phyloP scores from a whole-genome alignment of 2,888 invertebrate genomes.

The Graphium colonna region DNA sequence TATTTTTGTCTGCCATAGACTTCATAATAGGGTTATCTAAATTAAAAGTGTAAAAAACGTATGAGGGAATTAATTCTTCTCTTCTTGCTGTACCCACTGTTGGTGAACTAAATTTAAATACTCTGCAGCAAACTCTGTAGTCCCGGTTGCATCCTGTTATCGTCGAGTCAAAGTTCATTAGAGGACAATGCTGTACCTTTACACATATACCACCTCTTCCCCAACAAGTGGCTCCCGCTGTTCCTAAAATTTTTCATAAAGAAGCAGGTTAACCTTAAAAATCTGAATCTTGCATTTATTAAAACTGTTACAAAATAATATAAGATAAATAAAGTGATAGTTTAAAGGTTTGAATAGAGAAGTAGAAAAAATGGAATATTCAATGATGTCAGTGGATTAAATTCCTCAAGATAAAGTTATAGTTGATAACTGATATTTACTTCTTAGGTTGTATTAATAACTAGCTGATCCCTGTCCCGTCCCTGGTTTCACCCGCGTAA shows the following conservation, averaged over 20 bases:
- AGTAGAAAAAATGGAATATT: too few relatives aligned
- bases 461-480: too few relatives aligned
- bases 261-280: neutral
- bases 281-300: neutral
- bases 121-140: constrained; percentile 48
- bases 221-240: constrained; percentile 46
- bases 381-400: too few relatives aligned
- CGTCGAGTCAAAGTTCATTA: constrained; percentile 36
- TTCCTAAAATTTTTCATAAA: constrained; percentile 1
- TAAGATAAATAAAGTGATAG: neutral
- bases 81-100: constrained; percentile 32
- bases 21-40: constrained; percentile 29
- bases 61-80: neutral
- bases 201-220: constrained; percentile 52
- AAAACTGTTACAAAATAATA: neutral
- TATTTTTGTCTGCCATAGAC: constrained; percentile 32
- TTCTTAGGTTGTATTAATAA: too few relatives aligned
- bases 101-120: constrained; percentile 30
- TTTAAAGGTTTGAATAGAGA: too few relatives aligned
- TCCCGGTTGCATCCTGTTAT: constrained; percentile 44
- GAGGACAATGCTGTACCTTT: constrained; percentile 38
- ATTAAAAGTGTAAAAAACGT: constrained; percentile 28
- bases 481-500: too few relatives aligned
- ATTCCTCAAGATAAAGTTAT: too few relatives aligned
- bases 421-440: too few relatives aligned